Evolutionary conservation across 1,140 invertebrate species (phyloP), one percentile per base, ranked within the genome.

Genomic region (Drosophila ficusphila): DNA sequence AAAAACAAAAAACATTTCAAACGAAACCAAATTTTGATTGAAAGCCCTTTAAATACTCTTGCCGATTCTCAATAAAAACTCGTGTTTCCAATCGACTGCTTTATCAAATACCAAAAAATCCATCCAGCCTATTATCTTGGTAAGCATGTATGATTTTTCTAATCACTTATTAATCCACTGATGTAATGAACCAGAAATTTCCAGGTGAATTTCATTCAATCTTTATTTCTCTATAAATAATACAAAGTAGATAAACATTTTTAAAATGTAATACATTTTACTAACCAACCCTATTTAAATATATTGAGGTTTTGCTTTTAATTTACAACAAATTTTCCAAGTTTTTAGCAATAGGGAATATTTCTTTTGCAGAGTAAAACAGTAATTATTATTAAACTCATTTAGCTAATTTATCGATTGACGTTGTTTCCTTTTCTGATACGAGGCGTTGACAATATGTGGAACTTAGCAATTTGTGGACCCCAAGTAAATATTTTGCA

Each of bases 401-500:
- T 39, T 23, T 39, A 1, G 23, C 3, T 18, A 61, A 47, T 48
- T 31, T 25, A 38, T 47, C 33, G 23, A 53, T 33, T 53, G 57
- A 29, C 36, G 36, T 41, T 41, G 36, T 52, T 61, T 41, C 25
- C 48, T 31, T 27, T 31, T 12, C 14, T 53, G 57, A 52, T 61
- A 52, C 8, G 14, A 8, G 12, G 4, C 2, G 3, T 21, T 18
- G 29, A 12, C 6, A 18, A 57, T 41, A 18, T 47, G 33, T 57
- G 42, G 29, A 42, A 49, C 12, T 23, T 34, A 16, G 33, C n/a
- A 47, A 36, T 21, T 12, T 25, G 8, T 23, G 31, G 8, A 36
- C 53, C 16, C 4, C 21, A 31, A 31, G 33, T 11, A 42, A 48
- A 60, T 36, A n/a, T 21, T 18, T 51, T 42, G 9, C 11, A 4